Percentiles rank a stretch among this genome's conserved stretches.
phyloP scores from a whole-genome alignment of 2,888 invertebrate species.

The Limnephilus rhombicus region DNA sequence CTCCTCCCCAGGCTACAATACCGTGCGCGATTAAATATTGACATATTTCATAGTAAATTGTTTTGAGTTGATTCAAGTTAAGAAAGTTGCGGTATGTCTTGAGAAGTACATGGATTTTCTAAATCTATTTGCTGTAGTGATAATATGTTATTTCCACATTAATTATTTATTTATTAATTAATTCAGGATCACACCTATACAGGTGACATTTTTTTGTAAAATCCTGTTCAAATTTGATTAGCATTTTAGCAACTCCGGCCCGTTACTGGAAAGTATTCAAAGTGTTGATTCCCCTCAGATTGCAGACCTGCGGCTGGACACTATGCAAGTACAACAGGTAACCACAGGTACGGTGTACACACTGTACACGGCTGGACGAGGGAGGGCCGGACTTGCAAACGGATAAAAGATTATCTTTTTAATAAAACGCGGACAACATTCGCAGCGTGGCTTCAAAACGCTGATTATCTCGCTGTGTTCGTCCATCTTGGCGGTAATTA shows the following conservation, averaged over 20 bases:
- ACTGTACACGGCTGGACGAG: background rate
- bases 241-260: background rate
- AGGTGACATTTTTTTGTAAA: too few relatives aligned
- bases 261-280: background rate
- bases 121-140: too few relatives aligned
- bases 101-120: too few relatives aligned
- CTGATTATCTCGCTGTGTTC: slow-evolving; percentile 2
- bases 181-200: too few relatives aligned
- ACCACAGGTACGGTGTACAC: background rate
- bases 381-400: background rate
- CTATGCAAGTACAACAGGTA: background rate
- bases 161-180: too few relatives aligned
- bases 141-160: too few relatives aligned
- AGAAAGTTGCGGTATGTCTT: too few relatives aligned
- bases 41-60: too few relatives aligned
- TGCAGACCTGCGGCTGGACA: background rate
- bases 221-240: background rate
- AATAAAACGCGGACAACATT: slow-evolving; percentile 39
- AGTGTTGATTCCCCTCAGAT: slow-evolving; percentile 53
- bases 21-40: too few relatives aligned
- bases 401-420: slow-evolving; percentile 44
- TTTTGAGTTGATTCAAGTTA: too few relatives aligned
- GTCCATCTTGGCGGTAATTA: slow-evolving; percentile 26
- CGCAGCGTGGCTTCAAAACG: slow-evolving; percentile 6
- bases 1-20: too few relatives aligned